Conservation (phyloP, 2,888 invertebrate genomes). For the Zelleria hepariella region DNA sequence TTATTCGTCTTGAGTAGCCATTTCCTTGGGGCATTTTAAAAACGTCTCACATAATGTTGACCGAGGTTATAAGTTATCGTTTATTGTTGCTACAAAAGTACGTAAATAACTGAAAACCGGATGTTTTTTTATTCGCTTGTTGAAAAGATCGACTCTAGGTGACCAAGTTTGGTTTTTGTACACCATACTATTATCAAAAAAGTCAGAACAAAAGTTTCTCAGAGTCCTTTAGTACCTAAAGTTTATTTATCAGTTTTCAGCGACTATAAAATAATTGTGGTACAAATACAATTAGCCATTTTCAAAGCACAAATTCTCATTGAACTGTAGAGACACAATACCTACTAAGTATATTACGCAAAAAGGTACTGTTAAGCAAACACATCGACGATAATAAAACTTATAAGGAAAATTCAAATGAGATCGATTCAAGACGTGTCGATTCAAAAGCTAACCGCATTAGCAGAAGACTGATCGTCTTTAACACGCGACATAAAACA, state of each 20-base stretch:
- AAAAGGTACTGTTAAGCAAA: background rate
- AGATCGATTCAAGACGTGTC: constrained; percentile 39
- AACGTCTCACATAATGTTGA: constrained; percentile 16
- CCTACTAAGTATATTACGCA: background rate
- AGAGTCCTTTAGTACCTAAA: too few species aligned
- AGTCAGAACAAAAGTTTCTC: too few species aligned
- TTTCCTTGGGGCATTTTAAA: constrained; percentile 59
- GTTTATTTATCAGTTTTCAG: too few species aligned
- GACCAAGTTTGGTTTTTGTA: too few species aligned
- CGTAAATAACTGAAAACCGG: too few species aligned
- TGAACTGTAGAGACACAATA: background rate
- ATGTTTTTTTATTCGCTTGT: too few species aligned
- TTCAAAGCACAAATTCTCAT: background rate
- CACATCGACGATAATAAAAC: constrained; percentile 7
- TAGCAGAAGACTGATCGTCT: constrained; percentile 20
- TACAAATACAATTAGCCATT: background rate
- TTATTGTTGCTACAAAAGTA: background rate
- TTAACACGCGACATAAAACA: constrained; percentile 14
- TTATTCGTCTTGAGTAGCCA: constrained; percentile 47
- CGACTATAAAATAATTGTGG: too few species aligned
- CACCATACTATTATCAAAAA: too few species aligned
- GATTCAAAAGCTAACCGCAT: constrained; percentile 31
- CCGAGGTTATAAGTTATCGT: background rate
- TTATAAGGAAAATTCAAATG: constrained; percentile 42
- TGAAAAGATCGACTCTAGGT: too few species aligned